A percentile compares a stretch with the other conserved stretches of the same genome.
Conservation (phyloP, 2,888 invertebrate species). For the Acrocyrtus sp. region DNA sequence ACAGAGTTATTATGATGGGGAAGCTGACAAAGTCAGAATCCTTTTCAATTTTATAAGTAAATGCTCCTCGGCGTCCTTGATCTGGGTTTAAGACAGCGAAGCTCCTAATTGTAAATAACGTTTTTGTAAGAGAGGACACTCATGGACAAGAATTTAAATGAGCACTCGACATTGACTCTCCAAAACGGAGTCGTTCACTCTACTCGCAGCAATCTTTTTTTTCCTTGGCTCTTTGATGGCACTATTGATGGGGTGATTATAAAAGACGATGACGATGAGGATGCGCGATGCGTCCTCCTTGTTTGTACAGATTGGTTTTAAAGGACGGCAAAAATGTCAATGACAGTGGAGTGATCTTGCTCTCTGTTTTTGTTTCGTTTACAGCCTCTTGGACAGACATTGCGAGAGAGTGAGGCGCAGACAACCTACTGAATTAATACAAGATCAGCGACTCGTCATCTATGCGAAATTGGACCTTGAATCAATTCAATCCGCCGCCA, state of each 20-base stretch:
- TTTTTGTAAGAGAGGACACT: not conserved
- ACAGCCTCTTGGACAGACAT: too few relatives aligned
- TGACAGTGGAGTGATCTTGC: constrained; percentile 53
- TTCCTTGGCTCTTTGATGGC: constrained; percentile 1
- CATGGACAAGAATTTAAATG: constrained; percentile 14
- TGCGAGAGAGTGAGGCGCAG: too few relatives aligned
- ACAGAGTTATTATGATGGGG: not conserved
- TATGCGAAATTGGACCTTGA: too few relatives aligned
- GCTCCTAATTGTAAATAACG: not conserved
- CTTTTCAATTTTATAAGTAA: too few relatives aligned
- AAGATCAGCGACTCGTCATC: too few relatives aligned
- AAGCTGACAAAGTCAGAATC: too few relatives aligned
- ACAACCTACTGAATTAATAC: too few relatives aligned
- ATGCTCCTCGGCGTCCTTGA: not conserved
- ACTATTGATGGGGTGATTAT: not conserved
- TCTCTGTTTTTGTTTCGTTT: too few relatives aligned
- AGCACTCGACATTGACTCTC: constrained; percentile 61
- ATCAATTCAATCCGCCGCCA: too few relatives aligned
- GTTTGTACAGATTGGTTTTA: constrained; percentile 9
- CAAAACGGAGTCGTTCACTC: not conserved
- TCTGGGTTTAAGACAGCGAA: not conserved
- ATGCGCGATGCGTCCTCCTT: not conserved
- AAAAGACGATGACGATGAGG: not conserved
- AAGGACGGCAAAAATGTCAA: constrained; percentile 63
- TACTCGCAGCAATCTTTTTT: too few relatives aligned